Evolutionary conservation across 2,113 vertebrate genomes (phyloP).

Genomic region (Lynx canadensis): DNA sequence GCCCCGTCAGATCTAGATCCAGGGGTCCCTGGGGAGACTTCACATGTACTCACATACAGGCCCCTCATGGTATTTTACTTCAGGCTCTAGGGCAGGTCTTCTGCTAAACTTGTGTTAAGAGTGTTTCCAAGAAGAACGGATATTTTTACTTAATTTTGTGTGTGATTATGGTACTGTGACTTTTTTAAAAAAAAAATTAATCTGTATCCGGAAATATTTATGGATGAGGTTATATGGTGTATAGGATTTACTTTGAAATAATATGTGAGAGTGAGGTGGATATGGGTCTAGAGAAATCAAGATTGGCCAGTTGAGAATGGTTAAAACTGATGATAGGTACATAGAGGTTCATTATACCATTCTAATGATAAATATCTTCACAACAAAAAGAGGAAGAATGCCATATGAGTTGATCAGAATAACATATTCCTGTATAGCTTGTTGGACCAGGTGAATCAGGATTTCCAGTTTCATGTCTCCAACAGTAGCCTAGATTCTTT

Average conservation of each 20-base stretch:
- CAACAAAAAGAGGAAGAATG: not conserved
- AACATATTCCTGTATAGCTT: not conserved
- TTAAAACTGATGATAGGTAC: not conserved
- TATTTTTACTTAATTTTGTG: not conserved
- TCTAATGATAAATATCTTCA: not conserved
- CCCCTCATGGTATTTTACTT: not conserved
- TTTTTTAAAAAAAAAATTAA: slow-evolving; percentile 16
- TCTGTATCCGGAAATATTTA: slow-evolving; percentile 24
- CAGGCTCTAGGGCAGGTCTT: not conserved
- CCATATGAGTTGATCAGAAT: not conserved
- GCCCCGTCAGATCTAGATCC: not conserved
- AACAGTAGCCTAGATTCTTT: not conserved
- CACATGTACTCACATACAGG: not conserved
- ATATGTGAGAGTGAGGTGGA: not conserved
- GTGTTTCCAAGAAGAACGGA: not conserved
- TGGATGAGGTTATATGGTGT: not conserved
- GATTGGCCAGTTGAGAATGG: not conserved
- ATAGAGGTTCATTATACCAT: not conserved
- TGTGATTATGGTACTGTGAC: not conserved
- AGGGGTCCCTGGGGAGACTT: not conserved
- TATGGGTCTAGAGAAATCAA: not conserved
- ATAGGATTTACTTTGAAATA: not conserved
- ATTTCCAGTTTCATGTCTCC: slow-evolving; percentile 19
- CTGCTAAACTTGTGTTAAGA: not conserved
- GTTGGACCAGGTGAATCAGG: not conserved